phyloP scores from a whole-genome alignment of 2,797 vertebrate genomes.

The Eidolon dupreanum region DNA sequence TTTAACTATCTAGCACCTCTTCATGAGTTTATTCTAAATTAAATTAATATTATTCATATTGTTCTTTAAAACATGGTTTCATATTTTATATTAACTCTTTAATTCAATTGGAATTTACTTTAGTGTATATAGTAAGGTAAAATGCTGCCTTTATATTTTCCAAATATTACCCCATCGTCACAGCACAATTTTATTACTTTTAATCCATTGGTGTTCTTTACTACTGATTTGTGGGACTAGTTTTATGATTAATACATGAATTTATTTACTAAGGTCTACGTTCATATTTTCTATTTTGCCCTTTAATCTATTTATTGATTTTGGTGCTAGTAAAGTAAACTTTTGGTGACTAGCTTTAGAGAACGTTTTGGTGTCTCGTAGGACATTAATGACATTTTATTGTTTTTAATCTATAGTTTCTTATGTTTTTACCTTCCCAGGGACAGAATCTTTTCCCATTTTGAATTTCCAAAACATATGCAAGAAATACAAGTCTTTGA shows the following conservation, averaged over 20 bases:
- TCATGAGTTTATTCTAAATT: neutral
- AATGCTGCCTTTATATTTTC: neutral
- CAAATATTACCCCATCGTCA: neutral
- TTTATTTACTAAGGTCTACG: neutral
- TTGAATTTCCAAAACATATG: neutral
- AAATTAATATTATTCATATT: neutral
- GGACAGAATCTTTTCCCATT: neutral
- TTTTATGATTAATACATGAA: neutral
- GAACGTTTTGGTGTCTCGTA: neutral
- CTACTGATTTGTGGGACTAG: neutral
- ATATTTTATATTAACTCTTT: constrained; percentile 18
- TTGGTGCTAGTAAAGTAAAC: neutral
- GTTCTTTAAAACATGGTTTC: neutral
- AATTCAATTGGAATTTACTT: neutral
- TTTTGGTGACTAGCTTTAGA: neutral
- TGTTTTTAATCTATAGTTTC: neutral
- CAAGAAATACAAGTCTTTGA: constrained; percentile 13
- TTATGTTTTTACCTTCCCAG: neutral
- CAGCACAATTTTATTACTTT: neutral
- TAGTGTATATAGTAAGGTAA: neutral
- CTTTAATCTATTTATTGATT: neutral
- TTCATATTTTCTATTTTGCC: neutral
- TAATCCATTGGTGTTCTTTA: neutral
- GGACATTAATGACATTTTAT: neutral
- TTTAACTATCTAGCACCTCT: neutral